phyloP scores from a whole-genome alignment of 2,113 vertebrate species.

The Todiramphus chloris region DNA sequence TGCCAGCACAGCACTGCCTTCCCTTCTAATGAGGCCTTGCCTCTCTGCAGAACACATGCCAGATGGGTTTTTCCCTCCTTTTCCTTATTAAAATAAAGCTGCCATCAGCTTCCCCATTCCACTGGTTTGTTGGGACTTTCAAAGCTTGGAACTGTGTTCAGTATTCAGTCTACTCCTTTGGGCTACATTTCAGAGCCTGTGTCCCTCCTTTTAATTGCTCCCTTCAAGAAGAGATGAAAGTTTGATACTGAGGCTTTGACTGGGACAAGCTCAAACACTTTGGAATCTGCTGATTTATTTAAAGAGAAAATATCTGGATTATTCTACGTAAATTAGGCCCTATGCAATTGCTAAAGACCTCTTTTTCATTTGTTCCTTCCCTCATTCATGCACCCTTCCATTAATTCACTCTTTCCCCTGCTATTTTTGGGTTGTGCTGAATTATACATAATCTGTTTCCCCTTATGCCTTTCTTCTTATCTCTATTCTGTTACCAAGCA shows the following conservation, averaged over 20 bases:
- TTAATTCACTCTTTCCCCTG: neutral
- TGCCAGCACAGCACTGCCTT: neutral
- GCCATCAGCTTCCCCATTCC: conserved; percentile 48
- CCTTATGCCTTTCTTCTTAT: neutral
- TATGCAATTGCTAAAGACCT: neutral
- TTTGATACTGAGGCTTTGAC: conserved; percentile 33
- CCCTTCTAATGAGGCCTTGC: neutral
- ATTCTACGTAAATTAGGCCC: conserved; percentile 13
- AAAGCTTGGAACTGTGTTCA: conserved; percentile 60
- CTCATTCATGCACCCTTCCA: neutral
- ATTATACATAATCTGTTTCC: neutral
- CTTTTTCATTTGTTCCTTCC: neutral
- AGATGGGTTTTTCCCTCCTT: neutral
- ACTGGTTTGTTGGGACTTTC: conserved; percentile 53
- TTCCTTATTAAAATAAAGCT: conserved; percentile 48
- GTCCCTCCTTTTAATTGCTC: conserved; percentile 66
- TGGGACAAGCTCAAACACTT: conserved; percentile 13
- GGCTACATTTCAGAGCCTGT: conserved; percentile 38
- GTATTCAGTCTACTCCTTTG: conserved; percentile 59
- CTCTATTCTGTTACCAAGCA: neutral
- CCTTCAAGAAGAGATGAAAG: conserved; percentile 51
- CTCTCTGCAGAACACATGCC: neutral
- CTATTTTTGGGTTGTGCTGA: neutral
- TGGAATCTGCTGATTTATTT: conserved; percentile 15
- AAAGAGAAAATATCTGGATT: neutral